Conservation (phyloP, 2,797 vertebrate species). For the Gastrophryne carolinensis region DNA sequence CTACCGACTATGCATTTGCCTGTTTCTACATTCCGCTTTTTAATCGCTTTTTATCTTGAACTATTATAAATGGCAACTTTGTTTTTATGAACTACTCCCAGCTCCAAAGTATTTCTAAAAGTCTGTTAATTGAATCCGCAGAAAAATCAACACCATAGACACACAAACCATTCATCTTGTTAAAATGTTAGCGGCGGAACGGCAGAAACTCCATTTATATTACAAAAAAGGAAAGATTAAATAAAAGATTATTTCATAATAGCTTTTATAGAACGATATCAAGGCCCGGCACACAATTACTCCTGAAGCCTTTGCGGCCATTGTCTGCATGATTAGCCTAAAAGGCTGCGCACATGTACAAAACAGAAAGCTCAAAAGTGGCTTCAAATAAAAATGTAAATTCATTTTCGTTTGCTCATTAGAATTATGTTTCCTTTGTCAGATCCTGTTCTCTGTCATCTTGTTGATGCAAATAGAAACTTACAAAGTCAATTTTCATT, state of each 20-base stretch:
- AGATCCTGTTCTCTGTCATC: constrained; percentile 42
- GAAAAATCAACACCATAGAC: neutral
- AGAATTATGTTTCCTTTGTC: constrained; percentile 44
- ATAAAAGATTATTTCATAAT: constrained; percentile 46
- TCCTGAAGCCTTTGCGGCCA: constrained; percentile 39
- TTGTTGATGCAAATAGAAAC: constrained; percentile 47
- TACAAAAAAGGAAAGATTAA: constrained; percentile 21
- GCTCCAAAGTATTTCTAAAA: neutral
- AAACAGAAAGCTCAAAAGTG: constrained; percentile 35
- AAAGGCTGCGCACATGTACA: constrained; percentile 40
- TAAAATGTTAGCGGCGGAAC: constrained; percentile 4
- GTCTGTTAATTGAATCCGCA: neutral
- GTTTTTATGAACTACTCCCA: neutral
- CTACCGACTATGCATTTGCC: too few relatives aligned
- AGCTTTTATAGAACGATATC: constrained; percentile 29
- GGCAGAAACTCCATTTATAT: constrained; percentile 28
- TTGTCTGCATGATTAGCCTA: constrained; percentile 51
- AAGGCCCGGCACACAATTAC: constrained; percentile 40
- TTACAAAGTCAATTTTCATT: constrained; percentile 40
- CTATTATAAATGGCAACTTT: neutral
- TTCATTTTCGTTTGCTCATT: constrained; percentile 32
- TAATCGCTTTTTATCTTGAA: neutral
- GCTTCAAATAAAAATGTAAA: constrained; percentile 49
- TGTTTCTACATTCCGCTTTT: too few relatives aligned
- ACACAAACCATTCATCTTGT: neutral